These are phyloP conservation scores for Brachypalpus laphriformis DNA, from an alignment of 2,888 invertebrate genomes.

Conservation along the genomic window DNA sequence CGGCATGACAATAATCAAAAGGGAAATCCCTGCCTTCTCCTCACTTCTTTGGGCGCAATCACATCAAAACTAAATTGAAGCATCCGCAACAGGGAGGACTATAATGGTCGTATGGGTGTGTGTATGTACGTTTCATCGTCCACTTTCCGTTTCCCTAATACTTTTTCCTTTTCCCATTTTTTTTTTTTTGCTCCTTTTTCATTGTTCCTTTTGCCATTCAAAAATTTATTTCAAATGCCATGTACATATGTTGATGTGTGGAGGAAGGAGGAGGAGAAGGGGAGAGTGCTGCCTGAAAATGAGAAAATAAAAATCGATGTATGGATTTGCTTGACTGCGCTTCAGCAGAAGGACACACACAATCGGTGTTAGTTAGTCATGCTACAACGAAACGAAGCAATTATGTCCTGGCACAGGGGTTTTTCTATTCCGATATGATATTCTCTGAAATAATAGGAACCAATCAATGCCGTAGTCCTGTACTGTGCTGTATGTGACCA, in stretches of 20 bases:
- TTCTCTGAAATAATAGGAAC: slow-evolving; percentile 44
- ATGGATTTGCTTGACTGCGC: slow-evolving; percentile 47
- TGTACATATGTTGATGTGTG: background rate
- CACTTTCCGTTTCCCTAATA: slow-evolving; percentile 43
- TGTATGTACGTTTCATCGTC: slow-evolving; percentile 48
- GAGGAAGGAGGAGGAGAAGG: background rate
- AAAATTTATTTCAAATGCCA: slow-evolving; percentile 52
- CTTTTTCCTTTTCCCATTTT: too few relatives aligned
- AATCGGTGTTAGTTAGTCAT: slow-evolving; percentile 33
- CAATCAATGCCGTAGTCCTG: slow-evolving; percentile 35
- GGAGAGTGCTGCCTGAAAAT: background rate
- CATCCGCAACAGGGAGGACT: slow-evolving; percentile 40
- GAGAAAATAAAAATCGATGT: slow-evolving; percentile 47
- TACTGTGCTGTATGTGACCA: slow-evolving; percentile 3
- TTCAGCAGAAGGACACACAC: slow-evolving; percentile 16
- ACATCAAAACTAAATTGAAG: slow-evolving; percentile 64
- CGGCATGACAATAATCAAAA: slow-evolving; percentile 50
- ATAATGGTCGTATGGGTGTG: slow-evolving; percentile 52
- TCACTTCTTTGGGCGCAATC: slow-evolving; percentile 20
- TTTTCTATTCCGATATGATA: background rate
- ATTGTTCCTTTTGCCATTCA: slow-evolving; percentile 33
- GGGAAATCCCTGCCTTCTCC: slow-evolving; percentile 29
- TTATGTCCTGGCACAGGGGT: slow-evolving; percentile 3
- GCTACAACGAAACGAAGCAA: slow-evolving; percentile 12
- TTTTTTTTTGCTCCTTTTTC: background rate